Evolutionary conservation across 2,113 vertebrate species (phyloP), one percentile per base, ranked within the genome.

Genomic region (Bos javanicus): DNA sequence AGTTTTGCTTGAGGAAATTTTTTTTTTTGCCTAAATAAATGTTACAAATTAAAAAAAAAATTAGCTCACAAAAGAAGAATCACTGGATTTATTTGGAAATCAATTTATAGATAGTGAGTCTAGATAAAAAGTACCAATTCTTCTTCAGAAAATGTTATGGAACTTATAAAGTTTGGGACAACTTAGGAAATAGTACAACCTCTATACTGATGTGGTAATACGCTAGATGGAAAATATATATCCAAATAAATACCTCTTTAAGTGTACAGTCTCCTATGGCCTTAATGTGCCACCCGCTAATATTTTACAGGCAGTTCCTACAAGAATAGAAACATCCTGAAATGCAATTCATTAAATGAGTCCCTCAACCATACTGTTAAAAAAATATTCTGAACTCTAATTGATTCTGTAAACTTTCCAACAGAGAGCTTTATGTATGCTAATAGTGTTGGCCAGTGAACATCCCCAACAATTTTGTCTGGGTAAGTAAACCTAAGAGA

Each of bases 281-380:
- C 33, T 87, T 91, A 62, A 67, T 6, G 81, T 81, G 39, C 74
- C 83, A 74, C 87, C 83, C 98, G 90, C 67, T 90, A 4, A 6
- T 83, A 48, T 94, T 83, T 97, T 95, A 96, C 25, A 96, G 26
- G 1, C 26, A 87, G 17, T 48, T 26, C 25, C 57, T 92, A 5
- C n/a, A 94, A 95, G 43, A 96, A 76, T 81, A 92, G 84, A 97
- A 97, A 96, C 54, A 95, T 93, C 39, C 50, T 91, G 28, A 84
- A 95, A 62, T 43, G 56, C 6, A 96, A 50, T 64, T 97, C 92
- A 5, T 97, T 98, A 97, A 98, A 87, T 57, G 95, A 82, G 78
- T 94, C 94, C 30, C 1, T 12, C 17, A 89, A 78, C 33, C 78
- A 71, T 76, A 82, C 36, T 95, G 95, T 74, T n/a, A 87, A 92